phyloP scores from a whole-genome alignment of 2,113 vertebrate species.

The Ailurus styani region DNA sequence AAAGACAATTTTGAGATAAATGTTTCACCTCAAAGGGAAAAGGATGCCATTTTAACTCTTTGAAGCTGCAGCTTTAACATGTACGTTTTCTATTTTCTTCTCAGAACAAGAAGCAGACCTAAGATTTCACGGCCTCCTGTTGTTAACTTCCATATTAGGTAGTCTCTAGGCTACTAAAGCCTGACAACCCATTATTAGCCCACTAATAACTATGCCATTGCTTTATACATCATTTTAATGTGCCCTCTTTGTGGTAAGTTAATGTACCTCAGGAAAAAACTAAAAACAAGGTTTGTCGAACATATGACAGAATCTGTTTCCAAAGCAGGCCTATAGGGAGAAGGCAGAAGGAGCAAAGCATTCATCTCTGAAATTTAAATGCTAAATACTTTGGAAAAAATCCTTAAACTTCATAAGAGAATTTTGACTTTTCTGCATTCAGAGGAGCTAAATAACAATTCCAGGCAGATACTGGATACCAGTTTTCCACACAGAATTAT shows the following conservation, averaged over 20 bases:
- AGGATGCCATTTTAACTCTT: not conserved
- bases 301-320: conserved; percentile 25
- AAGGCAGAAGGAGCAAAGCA: not conserved
- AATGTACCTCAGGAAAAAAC: not conserved
- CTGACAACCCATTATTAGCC: not conserved
- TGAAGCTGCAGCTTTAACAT: not conserved
- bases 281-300: conserved; percentile 48
- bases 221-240: conserved; percentile 27
- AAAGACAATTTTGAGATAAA: not conserved
- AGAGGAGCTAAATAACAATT: not conserved
- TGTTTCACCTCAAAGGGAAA: not conserved
- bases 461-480: not conserved
- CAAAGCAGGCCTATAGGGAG: not conserved
- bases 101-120: not conserved
- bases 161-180: not conserved
- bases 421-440: not conserved
- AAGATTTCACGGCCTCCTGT: not conserved
- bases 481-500: not conserved
- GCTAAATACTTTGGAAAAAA: not conserved
- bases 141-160: conserved; percentile 14
- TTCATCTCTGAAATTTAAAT: conserved; percentile 43
- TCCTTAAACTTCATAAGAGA: not conserved
- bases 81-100: not conserved
- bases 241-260: not conserved
- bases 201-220: conserved; percentile 10